Conservation (phyloP, 2,888 invertebrate species). For the Alitta virens region DNA sequence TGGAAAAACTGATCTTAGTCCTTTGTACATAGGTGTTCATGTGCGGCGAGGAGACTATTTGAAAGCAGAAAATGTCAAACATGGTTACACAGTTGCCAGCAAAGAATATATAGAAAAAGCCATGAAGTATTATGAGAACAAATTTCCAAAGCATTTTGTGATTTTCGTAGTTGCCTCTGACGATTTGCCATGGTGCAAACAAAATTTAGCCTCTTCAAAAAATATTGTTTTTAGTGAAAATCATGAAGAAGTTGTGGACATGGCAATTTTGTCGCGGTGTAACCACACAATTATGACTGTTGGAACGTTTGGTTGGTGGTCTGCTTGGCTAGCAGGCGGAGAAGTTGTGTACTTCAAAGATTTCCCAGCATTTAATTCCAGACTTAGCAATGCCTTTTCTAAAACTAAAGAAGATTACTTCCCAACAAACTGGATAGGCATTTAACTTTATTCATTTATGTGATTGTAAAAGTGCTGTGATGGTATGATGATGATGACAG, state of each 20-base stretch:
- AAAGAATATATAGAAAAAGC: background rate
- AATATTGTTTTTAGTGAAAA: background rate
- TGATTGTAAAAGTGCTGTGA: too few relatives aligned
- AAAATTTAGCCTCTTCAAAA: background rate
- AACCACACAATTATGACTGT: conserved; percentile 1
- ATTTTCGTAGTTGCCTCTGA: background rate
- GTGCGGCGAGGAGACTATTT: background rate
- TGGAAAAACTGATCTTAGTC: background rate
- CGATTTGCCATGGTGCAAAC: background rate
- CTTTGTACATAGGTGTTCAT: background rate
- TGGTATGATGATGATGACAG: too few relatives aligned
- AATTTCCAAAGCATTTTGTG: background rate
- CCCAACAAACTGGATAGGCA: background rate
- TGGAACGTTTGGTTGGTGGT: background rate
- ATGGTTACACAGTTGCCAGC: background rate
- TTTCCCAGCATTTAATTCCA: background rate
- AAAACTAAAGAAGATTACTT: background rate
- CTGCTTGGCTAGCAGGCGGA: background rate
- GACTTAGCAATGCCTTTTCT: background rate
- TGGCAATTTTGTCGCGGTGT: background rate
- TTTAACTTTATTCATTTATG: background rate
- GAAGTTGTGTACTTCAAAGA: background rate
- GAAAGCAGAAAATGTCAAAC: background rate
- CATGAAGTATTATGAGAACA: background rate
- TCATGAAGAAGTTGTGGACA: background rate